A percentile compares a stretch with the other conserved stretches of the same genome.
phyloP scores from a whole-genome alignment of 1,140 invertebrate species.

The Mylabris phalerata region DNA sequence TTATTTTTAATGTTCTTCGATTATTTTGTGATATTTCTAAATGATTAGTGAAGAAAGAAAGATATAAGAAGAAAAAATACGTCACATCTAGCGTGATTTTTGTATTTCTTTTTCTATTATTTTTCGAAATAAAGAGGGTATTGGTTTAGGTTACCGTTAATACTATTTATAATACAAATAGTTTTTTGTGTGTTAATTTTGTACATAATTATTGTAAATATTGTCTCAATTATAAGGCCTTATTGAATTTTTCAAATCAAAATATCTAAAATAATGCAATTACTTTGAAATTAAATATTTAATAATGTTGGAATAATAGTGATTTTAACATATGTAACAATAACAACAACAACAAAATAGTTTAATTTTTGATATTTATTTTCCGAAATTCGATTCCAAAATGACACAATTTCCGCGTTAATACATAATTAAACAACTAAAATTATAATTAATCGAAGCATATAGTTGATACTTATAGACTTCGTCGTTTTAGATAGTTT shows the following conservation, averaged over 20 bases:
- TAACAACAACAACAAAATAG: not conserved
- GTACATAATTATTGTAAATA: not conserved
- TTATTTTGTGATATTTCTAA: conserved; percentile 12
- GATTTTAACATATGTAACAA: not conserved
- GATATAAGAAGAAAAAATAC: not conserved
- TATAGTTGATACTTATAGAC: too few species aligned
- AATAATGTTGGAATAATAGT: not conserved
- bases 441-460: too few species aligned
- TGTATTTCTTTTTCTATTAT: conserved; percentile 2
- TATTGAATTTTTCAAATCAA: not conserved
- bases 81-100: conserved; percentile 11
- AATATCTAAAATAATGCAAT: not conserved
- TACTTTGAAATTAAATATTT: not conserved
- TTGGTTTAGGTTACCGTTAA: conserved; percentile 14
- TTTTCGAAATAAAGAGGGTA: conserved; percentile 4
- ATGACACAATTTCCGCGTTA: too few species aligned
- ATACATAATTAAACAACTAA: too few species aligned
- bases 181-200: not conserved
- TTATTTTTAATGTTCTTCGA: conserved; percentile 8
- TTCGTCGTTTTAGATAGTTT: too few species aligned
- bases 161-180: not conserved
- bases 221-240: not conserved
- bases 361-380: not conserved
- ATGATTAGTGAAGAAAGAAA: conserved; percentile 5
- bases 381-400: too few species aligned